These are phyloP conservation scores for Holothuria glaberrima DNA, from an alignment of 35 echinoderm and acorn worm genomes.

Conservation along the genomic window DNA sequence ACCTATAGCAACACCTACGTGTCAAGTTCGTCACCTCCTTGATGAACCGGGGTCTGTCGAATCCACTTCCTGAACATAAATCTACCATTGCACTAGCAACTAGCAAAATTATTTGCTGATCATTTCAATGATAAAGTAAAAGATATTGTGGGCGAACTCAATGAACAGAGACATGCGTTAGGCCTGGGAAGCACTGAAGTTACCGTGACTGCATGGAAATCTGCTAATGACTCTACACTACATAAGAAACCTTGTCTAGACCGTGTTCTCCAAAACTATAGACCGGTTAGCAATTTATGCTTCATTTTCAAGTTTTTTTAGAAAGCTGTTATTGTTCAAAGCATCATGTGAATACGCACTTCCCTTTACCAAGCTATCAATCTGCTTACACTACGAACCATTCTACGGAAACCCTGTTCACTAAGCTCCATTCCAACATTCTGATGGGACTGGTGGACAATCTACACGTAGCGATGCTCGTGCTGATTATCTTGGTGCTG, in stretches of 20 bases:
- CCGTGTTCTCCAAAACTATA: background rate
- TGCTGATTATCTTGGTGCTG: too few species aligned
- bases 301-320: background rate
- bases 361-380: slow-evolving; percentile 14
- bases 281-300: background rate
- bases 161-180: background rate
- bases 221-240: background rate
- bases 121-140: slow-evolving; percentile 20
- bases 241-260: slow-evolving; percentile 14
- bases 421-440: background rate
- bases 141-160: background rate
- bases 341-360: slow-evolving; percentile 6
- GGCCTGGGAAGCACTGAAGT: background rate
- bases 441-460: background rate
- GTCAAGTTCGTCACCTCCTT: background rate
- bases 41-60: background rate
- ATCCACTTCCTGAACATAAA: slow-evolving; percentile 3
- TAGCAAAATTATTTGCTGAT: background rate
- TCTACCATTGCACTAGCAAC: background rate
- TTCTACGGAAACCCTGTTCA: background rate
- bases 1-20: background rate
- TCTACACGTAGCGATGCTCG: too few species aligned
- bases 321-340: background rate
- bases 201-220: background rate
- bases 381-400: slow-evolving; percentile 1